These are phyloP conservation scores for Hemiscyllium ocellatum DNA, from an alignment of 2,113 vertebrate genomes.

Conservation along the genomic window DNA sequence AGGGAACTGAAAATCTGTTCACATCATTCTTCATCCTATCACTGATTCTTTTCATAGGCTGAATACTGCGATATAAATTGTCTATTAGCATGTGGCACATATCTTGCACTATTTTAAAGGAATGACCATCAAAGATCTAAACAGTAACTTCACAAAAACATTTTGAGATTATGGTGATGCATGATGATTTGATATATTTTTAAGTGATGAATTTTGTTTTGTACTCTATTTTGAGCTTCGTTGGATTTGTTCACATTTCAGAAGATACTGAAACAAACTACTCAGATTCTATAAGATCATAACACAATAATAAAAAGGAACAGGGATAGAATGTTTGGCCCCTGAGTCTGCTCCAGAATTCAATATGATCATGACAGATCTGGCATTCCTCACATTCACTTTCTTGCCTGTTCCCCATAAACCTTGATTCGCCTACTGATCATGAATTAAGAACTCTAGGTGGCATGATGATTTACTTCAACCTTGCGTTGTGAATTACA, in stretches of 20 bases:
- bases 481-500: neutral
- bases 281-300: neutral
- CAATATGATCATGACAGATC: too few species aligned
- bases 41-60: neutral
- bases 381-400: too few species aligned
- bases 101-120: neutral
- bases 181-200: neutral
- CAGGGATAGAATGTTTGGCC: too few species aligned
- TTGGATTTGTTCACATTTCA: neutral
- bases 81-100: neutral
- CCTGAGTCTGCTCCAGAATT: too few species aligned
- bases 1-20: neutral
- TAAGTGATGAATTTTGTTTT: neutral
- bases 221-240: neutral
- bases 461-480: neutral
- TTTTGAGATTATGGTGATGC: too few species aligned
- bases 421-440: too few species aligned
- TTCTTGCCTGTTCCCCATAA: too few species aligned
- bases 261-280: neutral
- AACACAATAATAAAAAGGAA: too few species aligned
- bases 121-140: neutral
- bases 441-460: neutral
- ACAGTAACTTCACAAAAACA: neutral
- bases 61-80: neutral
- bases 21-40: conserved; percentile 1